phyloP scores from a whole-genome alignment of 2,797 vertebrate species.

The Oryzias sinensis region DNA sequence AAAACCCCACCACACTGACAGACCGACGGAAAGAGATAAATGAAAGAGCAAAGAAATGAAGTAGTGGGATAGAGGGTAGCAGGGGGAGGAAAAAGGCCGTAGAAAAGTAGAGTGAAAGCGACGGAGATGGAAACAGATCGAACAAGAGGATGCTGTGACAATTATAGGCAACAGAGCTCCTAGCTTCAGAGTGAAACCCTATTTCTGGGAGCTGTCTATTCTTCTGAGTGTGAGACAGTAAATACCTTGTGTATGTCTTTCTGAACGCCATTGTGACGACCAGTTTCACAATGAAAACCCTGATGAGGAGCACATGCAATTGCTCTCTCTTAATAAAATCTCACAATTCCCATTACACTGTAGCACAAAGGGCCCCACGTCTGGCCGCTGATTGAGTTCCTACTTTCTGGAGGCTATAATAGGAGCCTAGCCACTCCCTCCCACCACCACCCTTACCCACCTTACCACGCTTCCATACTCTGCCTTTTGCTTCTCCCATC shows the following conservation, averaged over 20 bases:
- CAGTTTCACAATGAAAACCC: constrained; percentile 74
- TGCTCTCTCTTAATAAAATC: constrained; percentile 85
- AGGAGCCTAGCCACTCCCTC: constrained; percentile 48
- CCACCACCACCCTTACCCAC: constrained; percentile 29
- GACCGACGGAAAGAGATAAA: constrained; percentile 30
- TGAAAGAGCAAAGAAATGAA: constrained; percentile 39
- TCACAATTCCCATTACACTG: constrained; percentile 81
- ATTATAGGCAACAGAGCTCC: constrained; percentile 61
- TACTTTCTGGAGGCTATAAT: constrained; percentile 71
- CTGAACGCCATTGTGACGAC: constrained; percentile 73
- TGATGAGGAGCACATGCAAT: constrained; percentile 82
- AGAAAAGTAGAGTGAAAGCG: constrained; percentile 50
- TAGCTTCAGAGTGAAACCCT: constrained; percentile 55
- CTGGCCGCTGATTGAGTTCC: constrained; percentile 81
- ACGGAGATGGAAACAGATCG: constrained; percentile 44
- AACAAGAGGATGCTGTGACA: constrained; percentile 68
- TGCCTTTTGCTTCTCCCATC: constrained; percentile 15
- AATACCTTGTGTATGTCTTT: constrained; percentile 75
- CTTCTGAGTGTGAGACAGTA: constrained; percentile 69
- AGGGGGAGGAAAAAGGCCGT: constrained; percentile 18
- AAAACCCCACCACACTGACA: constrained; percentile 23
- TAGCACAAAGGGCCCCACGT: constrained; percentile 75
- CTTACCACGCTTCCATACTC: constrained; percentile 17
- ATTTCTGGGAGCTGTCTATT: constrained; percentile 65
- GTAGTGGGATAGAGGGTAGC: constrained; percentile 17